phyloP scores from a whole-genome alignment of 2,888 invertebrate species.

The Ptilodon capucinus region DNA sequence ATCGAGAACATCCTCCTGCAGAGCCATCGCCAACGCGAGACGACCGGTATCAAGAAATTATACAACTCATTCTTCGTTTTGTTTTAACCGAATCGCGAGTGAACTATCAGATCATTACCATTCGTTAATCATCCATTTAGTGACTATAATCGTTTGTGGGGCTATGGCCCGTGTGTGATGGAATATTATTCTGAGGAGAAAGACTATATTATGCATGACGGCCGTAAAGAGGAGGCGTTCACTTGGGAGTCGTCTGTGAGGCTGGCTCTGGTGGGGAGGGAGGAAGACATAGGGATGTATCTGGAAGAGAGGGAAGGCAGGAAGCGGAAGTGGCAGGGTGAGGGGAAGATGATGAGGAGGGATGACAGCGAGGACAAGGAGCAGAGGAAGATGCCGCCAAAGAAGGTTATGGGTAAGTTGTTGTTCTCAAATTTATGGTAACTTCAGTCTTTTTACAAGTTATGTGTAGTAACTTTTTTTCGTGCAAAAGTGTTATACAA shows the following conservation, averaged over 20 bases:
- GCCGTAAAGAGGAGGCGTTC: slow-evolving; percentile 58
- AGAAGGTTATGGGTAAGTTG: slow-evolving; percentile 74
- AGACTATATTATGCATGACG: slow-evolving; percentile 67
- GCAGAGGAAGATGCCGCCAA: slow-evolving; percentile 69
- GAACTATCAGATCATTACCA: slow-evolving; percentile 18
- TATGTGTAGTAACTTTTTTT: too few species aligned
- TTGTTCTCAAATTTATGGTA: background rate
- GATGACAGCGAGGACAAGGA: slow-evolving; percentile 69
- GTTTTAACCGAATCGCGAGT: slow-evolving; percentile 84
- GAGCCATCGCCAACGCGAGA: slow-evolving; percentile 91
- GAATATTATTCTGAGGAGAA: slow-evolving; percentile 54
- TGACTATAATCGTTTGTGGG: slow-evolving; percentile 47
- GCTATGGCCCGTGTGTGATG: slow-evolving; percentile 63
- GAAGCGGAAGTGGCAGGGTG: slow-evolving; percentile 74
- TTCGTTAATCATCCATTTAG: slow-evolving; percentile 53
- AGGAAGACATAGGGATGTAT: slow-evolving; percentile 71
- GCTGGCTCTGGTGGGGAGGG: slow-evolving; percentile 54
- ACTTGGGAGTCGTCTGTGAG: slow-evolving; percentile 71
- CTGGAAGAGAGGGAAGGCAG: slow-evolving; percentile 68
- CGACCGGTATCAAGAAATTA: slow-evolving; percentile 92
- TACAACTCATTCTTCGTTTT: slow-evolving; percentile 94
- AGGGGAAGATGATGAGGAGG: slow-evolving; percentile 59
- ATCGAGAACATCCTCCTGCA: slow-evolving; percentile 89
- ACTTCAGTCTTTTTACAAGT: too few species aligned
- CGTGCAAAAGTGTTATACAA: too few species aligned